A percentile compares a stretch with the other conserved stretches of the same genome.
phyloP scores from a whole-genome alignment of 1,140 invertebrate species.

The Dufourea novaeangliae region DNA sequence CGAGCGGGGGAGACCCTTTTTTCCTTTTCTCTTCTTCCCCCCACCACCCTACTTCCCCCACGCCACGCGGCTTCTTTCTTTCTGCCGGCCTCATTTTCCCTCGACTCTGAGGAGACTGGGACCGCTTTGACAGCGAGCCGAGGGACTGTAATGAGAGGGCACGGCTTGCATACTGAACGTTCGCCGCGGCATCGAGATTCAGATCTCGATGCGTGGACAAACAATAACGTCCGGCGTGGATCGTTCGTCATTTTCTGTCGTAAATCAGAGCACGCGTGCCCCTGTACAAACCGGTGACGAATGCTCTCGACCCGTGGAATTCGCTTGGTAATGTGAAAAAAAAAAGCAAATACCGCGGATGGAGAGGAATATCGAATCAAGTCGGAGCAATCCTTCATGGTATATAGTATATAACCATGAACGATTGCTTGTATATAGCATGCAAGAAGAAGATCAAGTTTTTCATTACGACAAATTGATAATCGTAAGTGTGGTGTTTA shows the following conservation, averaged over 20 bases:
- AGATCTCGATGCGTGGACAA: slow-evolving; percentile 52
- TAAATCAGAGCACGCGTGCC: slow-evolving; percentile 44
- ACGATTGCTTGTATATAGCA: too few relatives aligned
- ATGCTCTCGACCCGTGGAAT: slow-evolving; percentile 18
- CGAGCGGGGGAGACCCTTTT: slow-evolving; percentile 2
- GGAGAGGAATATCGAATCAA: background rate
- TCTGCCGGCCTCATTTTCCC: background rate
- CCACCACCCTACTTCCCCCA: background rate
- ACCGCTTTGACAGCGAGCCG: slow-evolving; percentile 47
- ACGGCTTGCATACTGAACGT: slow-evolving; percentile 53
- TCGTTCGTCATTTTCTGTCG: slow-evolving; percentile 49
- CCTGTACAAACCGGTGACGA: slow-evolving; percentile 21
- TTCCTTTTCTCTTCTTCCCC: background rate
- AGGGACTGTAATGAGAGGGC: slow-evolving; percentile 55
- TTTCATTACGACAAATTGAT: too few relatives aligned
- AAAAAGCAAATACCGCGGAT: background rate
- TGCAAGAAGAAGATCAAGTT: too few relatives aligned
- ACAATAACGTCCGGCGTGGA: slow-evolving; percentile 46
- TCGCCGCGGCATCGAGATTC: slow-evolving; percentile 32
- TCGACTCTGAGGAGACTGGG: background rate
- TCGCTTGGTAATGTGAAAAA: background rate
- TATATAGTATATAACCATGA: too few relatives aligned
- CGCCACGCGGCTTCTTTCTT: background rate
- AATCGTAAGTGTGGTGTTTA: too few relatives aligned
- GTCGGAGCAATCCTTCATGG: background rate